Base-by-base conservation (phyloP, 2,113 vertebrate species). In the Poeciliopsis prolifica region DNA sequence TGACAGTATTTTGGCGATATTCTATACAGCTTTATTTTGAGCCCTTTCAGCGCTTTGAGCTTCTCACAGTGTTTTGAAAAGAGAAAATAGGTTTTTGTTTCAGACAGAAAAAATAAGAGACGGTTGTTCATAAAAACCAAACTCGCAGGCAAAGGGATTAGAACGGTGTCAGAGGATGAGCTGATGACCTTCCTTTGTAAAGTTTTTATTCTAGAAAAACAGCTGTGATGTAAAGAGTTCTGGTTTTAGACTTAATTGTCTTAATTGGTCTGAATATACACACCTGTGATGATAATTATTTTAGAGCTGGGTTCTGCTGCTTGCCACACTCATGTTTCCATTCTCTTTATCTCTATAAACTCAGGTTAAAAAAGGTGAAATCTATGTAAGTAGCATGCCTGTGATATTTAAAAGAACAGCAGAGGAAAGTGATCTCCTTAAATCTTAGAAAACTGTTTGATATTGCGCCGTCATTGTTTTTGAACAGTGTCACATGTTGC, bases 1-100 rank as follows among this genome's bases (percentile, higher is more conserved):
- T 66, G 58, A 71, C 82, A 24, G 14, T 1, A 44, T 10, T 78
- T 75, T 51, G 14, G 29, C 61, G 7, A 19, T 40, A 13, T 33
- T 80, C 51, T n/a, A 58, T 3, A n/a, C 10, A 24, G 7, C 9
- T 58, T 58, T 8, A n/a, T 24, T 54, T 54, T 54, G 22, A 54
- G 19, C 8, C 51, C 22, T 54, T 54, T 58, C 19, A 24, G 24
- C 22, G 6, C 48, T 2, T 54, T 22, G 8, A 54, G 48, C 8
- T 11, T 58, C 24, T 10, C 24, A 11, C 2, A 1, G 24, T 58
- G 51, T 58, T 58, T 58, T 24, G 2, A 58, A n/a, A 58, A 22
- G 51, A 58, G 17, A 2, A 58, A 3, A 11, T 24, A 58, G 51
- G 19, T n/a, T 24, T 24, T 24, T 54, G 22, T 54, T 54, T 54